Evolutionary conservation across 2,797 vertebrate genomes (phyloP), one percentile per base, ranked within the genome.

Genomic region (Notolabrus celidotus): DNA sequence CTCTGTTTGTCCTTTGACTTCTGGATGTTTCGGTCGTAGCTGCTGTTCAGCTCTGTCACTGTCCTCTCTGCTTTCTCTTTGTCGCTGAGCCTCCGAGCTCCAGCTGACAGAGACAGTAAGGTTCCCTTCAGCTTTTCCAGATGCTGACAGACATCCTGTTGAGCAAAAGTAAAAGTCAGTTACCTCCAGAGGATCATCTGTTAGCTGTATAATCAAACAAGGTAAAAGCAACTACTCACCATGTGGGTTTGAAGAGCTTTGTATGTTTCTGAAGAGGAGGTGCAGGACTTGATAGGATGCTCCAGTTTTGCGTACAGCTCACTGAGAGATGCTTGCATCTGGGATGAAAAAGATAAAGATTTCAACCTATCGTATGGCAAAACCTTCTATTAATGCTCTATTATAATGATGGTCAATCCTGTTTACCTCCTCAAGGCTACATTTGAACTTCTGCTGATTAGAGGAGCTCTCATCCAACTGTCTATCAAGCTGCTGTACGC

Each of bases 191-290:
- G 49, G 22, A 33, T 51, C n/a, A 33, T 1, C 6, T 12, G 19
- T 16, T 25, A 71, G 14, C 65, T 51, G 46, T 29, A 58, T 22
- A 27, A 49, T 19, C 3, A 15, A 25, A 15, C 46, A 8, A 1
- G 3, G 27, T 51, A 27, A 25, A 29, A 51, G 31, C 3, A n/a
- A 9, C 8, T 5, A n/a, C 16, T 29, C 27, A 98, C 97, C 96
- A 84, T 94, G 85, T 97, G 95, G 7, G 92, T 94, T 82, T 99
- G 97, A 55, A 99, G 94, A 67, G 93, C 86, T 90, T 88, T 80
- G 39, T 96, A 97, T 0, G 96, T 97, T 71, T 97, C 95, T 71
- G 96, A 83, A 61, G 95, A 93, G n/a, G 97, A 98, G 25, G 92
- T 93, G 86, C 96, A 99, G 0, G 86, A 93, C 46, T 90, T 94